These are phyloP conservation scores for Zeus faber DNA, from an alignment of 2,113 vertebrate species.

Conservation along the genomic window DNA sequence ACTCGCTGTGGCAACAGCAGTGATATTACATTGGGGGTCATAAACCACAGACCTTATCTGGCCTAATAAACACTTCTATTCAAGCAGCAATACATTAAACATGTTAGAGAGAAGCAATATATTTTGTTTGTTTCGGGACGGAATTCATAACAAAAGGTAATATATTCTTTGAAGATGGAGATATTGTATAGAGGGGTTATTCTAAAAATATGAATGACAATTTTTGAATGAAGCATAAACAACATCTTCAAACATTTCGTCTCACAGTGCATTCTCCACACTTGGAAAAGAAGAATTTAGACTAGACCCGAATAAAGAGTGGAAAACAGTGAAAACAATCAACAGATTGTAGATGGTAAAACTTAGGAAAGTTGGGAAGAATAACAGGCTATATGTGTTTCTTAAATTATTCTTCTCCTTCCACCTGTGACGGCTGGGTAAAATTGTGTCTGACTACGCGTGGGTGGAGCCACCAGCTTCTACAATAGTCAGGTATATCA, in stretches of 20 bases:
- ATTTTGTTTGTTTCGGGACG: slow-evolving; percentile 54
- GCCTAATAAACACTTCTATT: slow-evolving; percentile 61
- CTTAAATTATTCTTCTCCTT: slow-evolving; percentile 41
- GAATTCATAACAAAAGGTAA: slow-evolving; percentile 66
- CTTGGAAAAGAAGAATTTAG: not conserved
- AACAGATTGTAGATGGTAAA: slow-evolving; percentile 12
- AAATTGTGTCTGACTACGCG: slow-evolving; percentile 42
- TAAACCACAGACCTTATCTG: slow-evolving; percentile 41
- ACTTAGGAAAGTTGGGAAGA: not conserved
- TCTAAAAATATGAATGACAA: slow-evolving; percentile 28
- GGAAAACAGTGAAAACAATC: slow-evolving; percentile 10
- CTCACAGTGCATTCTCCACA: slow-evolving; percentile 2
- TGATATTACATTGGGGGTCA: too few relatives aligned
- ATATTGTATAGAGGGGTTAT: slow-evolving; percentile 16
- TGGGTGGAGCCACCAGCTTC: slow-evolving; percentile 45
- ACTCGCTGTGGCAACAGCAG: not conserved
- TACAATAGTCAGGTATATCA: slow-evolving; percentile 58
- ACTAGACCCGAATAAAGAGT: slow-evolving; percentile 13
- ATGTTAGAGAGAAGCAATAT: slow-evolving; percentile 61
- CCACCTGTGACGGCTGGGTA: slow-evolving; percentile 32
- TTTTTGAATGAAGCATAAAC: too few relatives aligned
- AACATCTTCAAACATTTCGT: slow-evolving; percentile 18
- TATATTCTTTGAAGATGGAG: slow-evolving; percentile 38
- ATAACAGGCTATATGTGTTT: not conserved
- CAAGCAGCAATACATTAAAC: slow-evolving; percentile 68